Percentiles rank a stretch among this genome's conserved stretches.
Evolutionary conservation across 2,113 vertebrate genomes (phyloP).

Genomic region (Bungarus multicinctus): DNA sequence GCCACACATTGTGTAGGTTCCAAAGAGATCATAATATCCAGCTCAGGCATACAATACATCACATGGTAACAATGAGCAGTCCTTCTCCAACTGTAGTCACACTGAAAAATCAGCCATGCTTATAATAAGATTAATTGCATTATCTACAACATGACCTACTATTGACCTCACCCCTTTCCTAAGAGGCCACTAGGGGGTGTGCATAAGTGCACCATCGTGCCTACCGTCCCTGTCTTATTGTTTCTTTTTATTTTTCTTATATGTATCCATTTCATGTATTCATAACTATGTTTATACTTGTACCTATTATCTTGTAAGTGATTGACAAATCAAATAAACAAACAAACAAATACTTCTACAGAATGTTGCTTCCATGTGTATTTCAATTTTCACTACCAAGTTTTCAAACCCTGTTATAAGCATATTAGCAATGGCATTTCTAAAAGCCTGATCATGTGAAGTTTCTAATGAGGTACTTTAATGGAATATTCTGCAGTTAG

Average conservation of each 20-base stretch:
- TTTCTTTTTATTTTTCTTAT: too few relatives aligned
- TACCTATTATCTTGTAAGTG: too few relatives aligned
- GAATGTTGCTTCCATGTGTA: neutral
- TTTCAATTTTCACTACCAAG: neutral
- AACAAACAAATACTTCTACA: neutral
- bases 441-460: neutral
- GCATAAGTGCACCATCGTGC: too few relatives aligned
- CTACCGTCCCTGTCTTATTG: too few relatives aligned
- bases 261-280: too few relatives aligned
- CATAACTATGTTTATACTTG: too few relatives aligned
- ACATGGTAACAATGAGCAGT: neutral
- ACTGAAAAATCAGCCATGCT: neutral
- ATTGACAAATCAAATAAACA: too few relatives aligned
- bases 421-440: neutral
- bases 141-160: neutral
- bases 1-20: neutral
- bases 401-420: neutral
- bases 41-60: neutral
- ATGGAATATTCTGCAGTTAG: neutral
- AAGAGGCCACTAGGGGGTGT: too few relatives aligned
- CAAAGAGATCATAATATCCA: neutral
- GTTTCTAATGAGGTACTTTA: neutral
- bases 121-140: neutral
- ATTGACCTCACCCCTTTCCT: too few relatives aligned
- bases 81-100: neutral